These are phyloP conservation scores for Pseudomyrmex sp. DNA, from an alignment of 1,140 invertebrate genomes.

Conservation along the genomic window DNA sequence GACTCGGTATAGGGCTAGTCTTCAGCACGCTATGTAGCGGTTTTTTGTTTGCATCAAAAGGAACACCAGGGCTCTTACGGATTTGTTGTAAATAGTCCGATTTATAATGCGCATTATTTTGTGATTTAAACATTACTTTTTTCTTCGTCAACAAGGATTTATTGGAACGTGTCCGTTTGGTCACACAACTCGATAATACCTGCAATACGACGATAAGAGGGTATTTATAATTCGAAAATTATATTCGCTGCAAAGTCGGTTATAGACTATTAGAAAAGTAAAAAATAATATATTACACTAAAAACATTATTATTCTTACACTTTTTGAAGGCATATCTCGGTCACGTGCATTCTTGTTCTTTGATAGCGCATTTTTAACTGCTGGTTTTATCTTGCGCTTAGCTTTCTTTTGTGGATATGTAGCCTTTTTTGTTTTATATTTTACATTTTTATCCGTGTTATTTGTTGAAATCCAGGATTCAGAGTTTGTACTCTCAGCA, in stretches of 20 bases:
- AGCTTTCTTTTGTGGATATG: too few relatives aligned
- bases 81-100: conserved; percentile 90
- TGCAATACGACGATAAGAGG: conserved; percentile 8
- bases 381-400: not conserved
- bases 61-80: conserved; percentile 89
- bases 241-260: not conserved
- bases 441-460: conserved; percentile 47
- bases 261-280: not conserved
- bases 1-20: conserved; percentile 88
- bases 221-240: not conserved
- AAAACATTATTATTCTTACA: conserved; percentile 26
- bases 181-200: not conserved
- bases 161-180: conserved; percentile 26
- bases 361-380: not conserved
- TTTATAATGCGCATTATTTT: conserved; percentile 88
- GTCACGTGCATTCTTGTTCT: not conserved
- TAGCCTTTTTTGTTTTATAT: conserved; percentile 34
- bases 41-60: conserved; percentile 89
- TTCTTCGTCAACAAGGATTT: conserved; percentile 77
- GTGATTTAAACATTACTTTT: conserved; percentile 88
- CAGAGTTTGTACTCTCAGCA: not conserved
- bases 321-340: not conserved
- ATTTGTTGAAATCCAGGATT: not conserved
- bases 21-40: conserved; percentile 90
- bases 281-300: too few relatives aligned